Base-by-base conservation (phyloP, 2,797 vertebrate species). In the Pipistrellus pipistrellus region DNA sequence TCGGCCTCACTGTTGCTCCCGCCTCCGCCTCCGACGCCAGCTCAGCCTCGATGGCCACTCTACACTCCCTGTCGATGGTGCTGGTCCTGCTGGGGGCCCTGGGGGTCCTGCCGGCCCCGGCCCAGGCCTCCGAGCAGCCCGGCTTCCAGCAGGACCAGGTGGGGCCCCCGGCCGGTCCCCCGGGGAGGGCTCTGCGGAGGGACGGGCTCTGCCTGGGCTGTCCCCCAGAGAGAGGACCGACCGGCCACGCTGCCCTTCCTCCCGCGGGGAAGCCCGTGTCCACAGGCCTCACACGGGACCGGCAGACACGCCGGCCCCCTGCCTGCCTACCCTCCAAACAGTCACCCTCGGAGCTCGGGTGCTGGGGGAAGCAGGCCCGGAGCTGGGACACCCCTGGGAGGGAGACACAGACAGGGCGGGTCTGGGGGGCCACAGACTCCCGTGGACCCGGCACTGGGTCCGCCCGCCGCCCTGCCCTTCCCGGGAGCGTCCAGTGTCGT, bases 131-230 rank as follows among this genome's bases (percentile, higher is more conserved):
- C 0, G 97, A 98, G 23, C 99, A 99, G 94, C 75, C 97, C 3
- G 97, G 99, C 98, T 99, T 99, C 97, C 97, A 98, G 55, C 23
- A 98, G 92, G 98, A 99, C 41, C 98, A 97, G 99, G 99, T 99
- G 98, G 99, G 93, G 46, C 32, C 4, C 13, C 48, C n/a, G 0
- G 53, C 3, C 0, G 9, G 4, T 13, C 81, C 44, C 41, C 15
- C 14, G 46, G 12, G 12, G 46, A 10, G 46, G 46, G 48, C 48
- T n/a, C 62, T 2, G 7, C 30, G n/a, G 1, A 41, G n/a, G 41
- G 55, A 92, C 8, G 35, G 44, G 30, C 30, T 17, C 68, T 10
- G 48, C 6, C 8, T 3, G 6, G 0, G 8, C 46, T 30, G 35
- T 82, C 51, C 68, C 72, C 38, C 1, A 32, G 66, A 35, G 14